These are phyloP conservation scores for Lithophane ornitopus DNA, from an alignment of 2,888 invertebrate genomes.

Conservation along the genomic window DNA sequence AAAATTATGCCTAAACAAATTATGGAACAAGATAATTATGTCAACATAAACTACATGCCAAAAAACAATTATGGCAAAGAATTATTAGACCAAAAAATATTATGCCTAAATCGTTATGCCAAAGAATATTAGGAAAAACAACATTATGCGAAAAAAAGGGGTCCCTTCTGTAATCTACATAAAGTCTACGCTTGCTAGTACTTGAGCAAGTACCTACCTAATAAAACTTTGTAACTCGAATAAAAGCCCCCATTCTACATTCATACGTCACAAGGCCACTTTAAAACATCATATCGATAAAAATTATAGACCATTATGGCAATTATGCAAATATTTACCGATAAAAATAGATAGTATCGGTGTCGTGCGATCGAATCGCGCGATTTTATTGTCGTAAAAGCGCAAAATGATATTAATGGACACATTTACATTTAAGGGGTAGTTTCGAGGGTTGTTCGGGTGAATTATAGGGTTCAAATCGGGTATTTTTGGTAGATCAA, in stretches of 20 bases:
- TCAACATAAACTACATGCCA: no score
- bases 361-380: constrained; percentile 80
- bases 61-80: no score
- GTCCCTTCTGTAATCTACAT: neutral
- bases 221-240: constrained; percentile 2
- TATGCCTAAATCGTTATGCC: no score
- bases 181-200: neutral
- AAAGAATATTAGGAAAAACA: no score
- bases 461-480: constrained; percentile 46
- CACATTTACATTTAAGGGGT: constrained; percentile 82
- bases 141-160: no score
- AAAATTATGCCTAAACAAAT: no score
- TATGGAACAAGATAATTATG: no score
- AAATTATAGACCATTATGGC: constrained; percentile 71
- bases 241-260: constrained; percentile 7
- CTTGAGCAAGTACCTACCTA: neutral
- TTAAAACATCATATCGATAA: constrained; percentile 44
- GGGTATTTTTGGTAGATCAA: constrained; percentile 46
- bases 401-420: constrained; percentile 84
- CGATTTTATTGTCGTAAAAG: constrained; percentile 80
- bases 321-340: constrained; percentile 83
- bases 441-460: constrained; percentile 54
- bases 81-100: no score
- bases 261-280: constrained; percentile 39
- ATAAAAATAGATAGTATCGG: constrained; percentile 81